Evolutionary conservation across 2,113 vertebrate species (phyloP).

Genomic region (Nothocercus nigrocapillus): DNA sequence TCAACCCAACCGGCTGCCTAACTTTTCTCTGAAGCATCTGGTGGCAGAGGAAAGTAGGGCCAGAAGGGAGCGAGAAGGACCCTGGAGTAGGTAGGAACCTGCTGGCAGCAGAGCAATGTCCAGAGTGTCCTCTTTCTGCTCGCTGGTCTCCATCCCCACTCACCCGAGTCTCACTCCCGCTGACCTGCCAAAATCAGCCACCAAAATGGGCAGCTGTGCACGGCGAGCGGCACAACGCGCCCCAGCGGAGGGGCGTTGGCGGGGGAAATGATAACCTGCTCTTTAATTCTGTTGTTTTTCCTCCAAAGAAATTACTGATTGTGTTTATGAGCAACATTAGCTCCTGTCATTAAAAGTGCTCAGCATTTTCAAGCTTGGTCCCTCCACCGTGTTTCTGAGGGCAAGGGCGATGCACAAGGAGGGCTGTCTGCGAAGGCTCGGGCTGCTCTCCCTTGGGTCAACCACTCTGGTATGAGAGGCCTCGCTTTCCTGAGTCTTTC

Average conservation of each 20-base stretch:
- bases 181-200: not conserved
- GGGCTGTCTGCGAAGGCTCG: not conserved
- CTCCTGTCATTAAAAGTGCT: not conserved
- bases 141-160: not conserved
- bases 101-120: no score
- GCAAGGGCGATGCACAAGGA: not conserved
- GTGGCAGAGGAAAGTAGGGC: not conserved
- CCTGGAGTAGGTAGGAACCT: no score
- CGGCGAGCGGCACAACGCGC: not conserved
- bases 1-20: not conserved
- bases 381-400: not conserved
- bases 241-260: not conserved
- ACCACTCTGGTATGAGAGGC: not conserved
- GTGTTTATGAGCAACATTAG: not conserved
- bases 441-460: not conserved
- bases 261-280: not conserved
- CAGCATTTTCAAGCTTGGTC: not conserved
- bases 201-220: not conserved
- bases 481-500: not conserved
- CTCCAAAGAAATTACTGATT: not conserved
- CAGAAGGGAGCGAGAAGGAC: not conserved
- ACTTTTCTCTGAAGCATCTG: not conserved
- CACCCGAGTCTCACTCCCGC: not conserved
- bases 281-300: not conserved
- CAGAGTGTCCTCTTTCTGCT: not conserved